These are phyloP conservation scores for Plusia festucae DNA, from an alignment of 2,888 invertebrate species.

Conservation along the genomic window DNA sequence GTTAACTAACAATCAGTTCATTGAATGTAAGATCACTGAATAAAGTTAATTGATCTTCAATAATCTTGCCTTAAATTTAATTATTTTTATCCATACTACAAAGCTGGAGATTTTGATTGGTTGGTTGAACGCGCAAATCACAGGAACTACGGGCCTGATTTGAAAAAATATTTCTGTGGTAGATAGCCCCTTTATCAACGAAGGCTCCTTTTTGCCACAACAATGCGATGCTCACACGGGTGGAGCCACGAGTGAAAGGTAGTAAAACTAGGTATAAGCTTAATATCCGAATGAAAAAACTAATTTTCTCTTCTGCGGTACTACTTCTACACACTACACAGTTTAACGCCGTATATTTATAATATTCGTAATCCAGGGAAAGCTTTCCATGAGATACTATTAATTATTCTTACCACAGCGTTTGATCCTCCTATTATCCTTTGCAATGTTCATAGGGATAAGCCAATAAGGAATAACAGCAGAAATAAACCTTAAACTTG, in stretches of 20 bases:
- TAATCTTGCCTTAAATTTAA: too few relatives aligned
- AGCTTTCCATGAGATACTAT: not conserved
- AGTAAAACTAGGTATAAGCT: too few relatives aligned
- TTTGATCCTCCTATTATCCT: not conserved
- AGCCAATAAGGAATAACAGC: not conserved
- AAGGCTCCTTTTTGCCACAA: too few relatives aligned
- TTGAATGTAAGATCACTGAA: not conserved
- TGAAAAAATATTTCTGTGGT: not conserved
- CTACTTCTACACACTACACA: too few relatives aligned
- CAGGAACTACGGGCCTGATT: not conserved
- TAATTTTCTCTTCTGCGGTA: too few relatives aligned
- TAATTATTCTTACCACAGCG: not conserved
- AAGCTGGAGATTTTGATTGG: not conserved
- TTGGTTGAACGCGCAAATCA: not conserved
- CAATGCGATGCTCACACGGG: too few relatives aligned
- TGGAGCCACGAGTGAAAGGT: too few relatives aligned
- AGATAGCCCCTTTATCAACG: not conserved
- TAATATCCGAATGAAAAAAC: too few relatives aligned
- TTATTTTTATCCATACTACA: not conserved
- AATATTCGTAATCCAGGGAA: not conserved
- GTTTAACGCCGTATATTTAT: not conserved
- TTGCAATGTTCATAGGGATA: conserved; percentile 4
- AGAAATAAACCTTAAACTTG: not conserved
- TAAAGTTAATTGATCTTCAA: too few relatives aligned
- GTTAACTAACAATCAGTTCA: not conserved